These are phyloP conservation scores for Empis livida DNA, from an alignment of 2,888 invertebrate genomes.

Conservation along the genomic window DNA sequence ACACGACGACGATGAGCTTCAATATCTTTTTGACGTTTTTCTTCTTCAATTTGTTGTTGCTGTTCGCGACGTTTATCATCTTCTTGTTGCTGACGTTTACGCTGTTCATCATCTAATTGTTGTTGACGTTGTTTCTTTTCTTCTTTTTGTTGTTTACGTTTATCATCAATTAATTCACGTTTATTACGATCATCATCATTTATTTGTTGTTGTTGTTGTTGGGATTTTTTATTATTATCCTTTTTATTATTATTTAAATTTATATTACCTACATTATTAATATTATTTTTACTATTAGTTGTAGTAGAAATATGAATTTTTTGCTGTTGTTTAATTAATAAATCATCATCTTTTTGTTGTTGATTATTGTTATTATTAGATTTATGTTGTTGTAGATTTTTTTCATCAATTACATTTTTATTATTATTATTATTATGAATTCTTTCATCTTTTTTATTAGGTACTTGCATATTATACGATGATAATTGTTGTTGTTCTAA, in stretches of 20 bases:
- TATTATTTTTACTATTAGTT: conserved; percentile 6
- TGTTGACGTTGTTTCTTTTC: conserved; percentile 26
- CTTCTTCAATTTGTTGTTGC: conserved; percentile 21
- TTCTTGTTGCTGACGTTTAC: conserved; percentile 17
- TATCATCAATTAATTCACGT: conserved; percentile 24
- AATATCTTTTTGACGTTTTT: conserved; percentile 31
- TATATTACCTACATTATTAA: conserved; percentile 8
- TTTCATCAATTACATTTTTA: too few species aligned
- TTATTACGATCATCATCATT: conserved; percentile 25
- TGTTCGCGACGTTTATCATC: conserved; percentile 7
- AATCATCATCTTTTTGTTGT: too few species aligned
- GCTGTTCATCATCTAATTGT: conserved; percentile 28
- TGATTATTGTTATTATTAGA: too few species aligned
- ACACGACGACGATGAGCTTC: conserved; percentile 32
- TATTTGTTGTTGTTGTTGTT: conserved; percentile 4
- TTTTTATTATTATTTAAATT: conserved; percentile 5
- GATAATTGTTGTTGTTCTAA: too few species aligned
- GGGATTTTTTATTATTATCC: conserved; percentile 9
- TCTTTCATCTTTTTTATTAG: too few species aligned
- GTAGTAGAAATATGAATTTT: background rate
- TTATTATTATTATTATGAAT: too few species aligned
- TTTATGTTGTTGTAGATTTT: too few species aligned
- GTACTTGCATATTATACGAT: too few species aligned
- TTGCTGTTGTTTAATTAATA: too few species aligned
- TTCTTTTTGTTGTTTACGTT: conserved; percentile 23